Percentiles rank a stretch among this genome's conserved stretches.
Evolutionary conservation across 2,888 invertebrate species (phyloP).

Genomic region (Diabrotica balteata): DNA sequence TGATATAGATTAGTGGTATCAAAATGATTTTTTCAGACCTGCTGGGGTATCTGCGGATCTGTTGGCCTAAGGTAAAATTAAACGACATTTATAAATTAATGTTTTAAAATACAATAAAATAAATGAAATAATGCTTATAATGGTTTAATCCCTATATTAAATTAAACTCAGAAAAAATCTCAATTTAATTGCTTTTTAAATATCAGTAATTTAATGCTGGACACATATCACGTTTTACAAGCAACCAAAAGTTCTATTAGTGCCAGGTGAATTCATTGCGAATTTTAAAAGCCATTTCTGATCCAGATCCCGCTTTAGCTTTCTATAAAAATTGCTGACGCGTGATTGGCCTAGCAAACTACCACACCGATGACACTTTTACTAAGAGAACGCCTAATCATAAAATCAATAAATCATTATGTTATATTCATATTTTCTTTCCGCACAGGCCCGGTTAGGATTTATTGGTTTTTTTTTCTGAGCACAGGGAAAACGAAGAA

Average conservation of each 20-base stretch:
- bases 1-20: too few relatives aligned
- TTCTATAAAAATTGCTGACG: slow-evolving; percentile 47
- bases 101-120: too few relatives aligned
- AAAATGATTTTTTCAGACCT: too few relatives aligned
- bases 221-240: slow-evolving; percentile 22
- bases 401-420: slow-evolving; percentile 48
- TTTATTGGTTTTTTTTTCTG: not conserved
- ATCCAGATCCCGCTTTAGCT: slow-evolving; percentile 24
- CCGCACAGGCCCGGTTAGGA: slow-evolving; percentile 2
- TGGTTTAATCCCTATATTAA: too few relatives aligned
- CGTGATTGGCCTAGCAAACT: slow-evolving; percentile 48
- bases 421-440: slow-evolving; percentile 46
- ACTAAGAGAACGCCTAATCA: slow-evolving; percentile 45
- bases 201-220: slow-evolving; percentile 13
- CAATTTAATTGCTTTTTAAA: not conserved
- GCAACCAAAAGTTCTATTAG: slow-evolving; percentile 34
- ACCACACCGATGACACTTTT: slow-evolving; percentile 44
- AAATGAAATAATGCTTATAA: too few relatives aligned
- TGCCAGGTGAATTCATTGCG: slow-evolving; percentile 40
- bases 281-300: slow-evolving; percentile 39
- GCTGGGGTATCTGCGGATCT: too few relatives aligned
- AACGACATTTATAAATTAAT: too few relatives aligned
- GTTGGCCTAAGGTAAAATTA: too few relatives aligned
- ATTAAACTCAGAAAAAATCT: too few relatives aligned
- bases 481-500: too few relatives aligned